Conservation (phyloP, 2,797 vertebrate species). For the Spea hammondii region DNA sequence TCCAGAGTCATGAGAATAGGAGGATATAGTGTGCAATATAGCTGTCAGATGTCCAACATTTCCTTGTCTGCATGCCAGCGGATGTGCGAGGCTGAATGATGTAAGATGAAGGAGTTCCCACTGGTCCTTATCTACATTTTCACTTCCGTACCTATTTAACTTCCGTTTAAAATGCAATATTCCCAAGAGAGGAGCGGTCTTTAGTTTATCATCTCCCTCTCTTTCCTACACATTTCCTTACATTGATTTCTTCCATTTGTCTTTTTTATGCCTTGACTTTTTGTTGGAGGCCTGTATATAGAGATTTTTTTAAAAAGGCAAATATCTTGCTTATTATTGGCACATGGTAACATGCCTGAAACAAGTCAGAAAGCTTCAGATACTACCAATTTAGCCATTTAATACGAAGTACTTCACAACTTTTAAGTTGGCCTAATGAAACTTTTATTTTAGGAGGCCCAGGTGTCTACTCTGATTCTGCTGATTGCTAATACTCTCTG, state of each 20-base stretch:
- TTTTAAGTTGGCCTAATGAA: no score
- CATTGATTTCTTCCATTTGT: neutral
- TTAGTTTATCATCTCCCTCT: slow-evolving; percentile 23
- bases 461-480: no score
- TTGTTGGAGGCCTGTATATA: no score
- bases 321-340: no score
- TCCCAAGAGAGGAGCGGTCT: slow-evolving; percentile 38
- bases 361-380: no score
- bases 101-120: slow-evolving; percentile 35
- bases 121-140: slow-evolving; percentile 19
- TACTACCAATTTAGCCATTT: no score
- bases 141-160: slow-evolving; percentile 29
- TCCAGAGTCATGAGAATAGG: neutral
- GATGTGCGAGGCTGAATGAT: slow-evolving; percentile 30
- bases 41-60: slow-evolving; percentile 17
- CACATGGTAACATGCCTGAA: no score
- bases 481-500: no score
- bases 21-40: slow-evolving; percentile 23
- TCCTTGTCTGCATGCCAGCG: slow-evolving; percentile 15
- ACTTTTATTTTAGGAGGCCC: no score
- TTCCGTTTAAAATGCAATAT: slow-evolving; percentile 16
- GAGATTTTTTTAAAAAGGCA: no score
- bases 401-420: no score
- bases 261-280: no score
- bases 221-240: neutral